phyloP scores from a whole-genome alignment of 2,113 vertebrate species.

The Chinchilla lanigera region DNA sequence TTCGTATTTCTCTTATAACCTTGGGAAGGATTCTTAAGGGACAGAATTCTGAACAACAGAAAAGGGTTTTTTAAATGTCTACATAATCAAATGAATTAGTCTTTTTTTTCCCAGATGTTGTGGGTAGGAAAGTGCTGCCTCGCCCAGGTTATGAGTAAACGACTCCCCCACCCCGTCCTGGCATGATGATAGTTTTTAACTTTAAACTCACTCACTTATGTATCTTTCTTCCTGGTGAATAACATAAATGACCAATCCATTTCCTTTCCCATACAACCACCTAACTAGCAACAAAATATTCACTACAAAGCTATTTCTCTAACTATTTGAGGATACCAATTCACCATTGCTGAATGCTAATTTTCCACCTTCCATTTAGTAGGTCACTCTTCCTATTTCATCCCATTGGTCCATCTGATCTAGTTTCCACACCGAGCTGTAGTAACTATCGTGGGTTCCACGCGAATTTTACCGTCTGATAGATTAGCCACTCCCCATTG shows the following conservation, averaged over 20 bases:
- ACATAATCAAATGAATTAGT: background rate
- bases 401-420: background rate
- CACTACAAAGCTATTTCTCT: background rate
- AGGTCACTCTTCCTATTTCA: background rate
- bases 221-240: background rate
- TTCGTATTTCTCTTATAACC: background rate
- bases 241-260: background rate
- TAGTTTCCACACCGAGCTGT: background rate
- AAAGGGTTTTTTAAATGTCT: background rate
- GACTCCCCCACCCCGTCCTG: background rate
- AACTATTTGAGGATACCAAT: background rate
- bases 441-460: background rate
- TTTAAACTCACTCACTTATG: background rate
- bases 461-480: background rate
- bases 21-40: background rate
- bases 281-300: background rate
- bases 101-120: background rate
- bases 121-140: background rate
- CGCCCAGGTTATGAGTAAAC: background rate
- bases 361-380: background rate
- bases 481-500: background rate
- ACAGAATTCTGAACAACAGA: background rate
- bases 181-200: background rate
- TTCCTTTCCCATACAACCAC: background rate
- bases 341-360: background rate